phyloP scores from a whole-genome alignment of 1,140 invertebrate species.

The Bombus affinis region DNA sequence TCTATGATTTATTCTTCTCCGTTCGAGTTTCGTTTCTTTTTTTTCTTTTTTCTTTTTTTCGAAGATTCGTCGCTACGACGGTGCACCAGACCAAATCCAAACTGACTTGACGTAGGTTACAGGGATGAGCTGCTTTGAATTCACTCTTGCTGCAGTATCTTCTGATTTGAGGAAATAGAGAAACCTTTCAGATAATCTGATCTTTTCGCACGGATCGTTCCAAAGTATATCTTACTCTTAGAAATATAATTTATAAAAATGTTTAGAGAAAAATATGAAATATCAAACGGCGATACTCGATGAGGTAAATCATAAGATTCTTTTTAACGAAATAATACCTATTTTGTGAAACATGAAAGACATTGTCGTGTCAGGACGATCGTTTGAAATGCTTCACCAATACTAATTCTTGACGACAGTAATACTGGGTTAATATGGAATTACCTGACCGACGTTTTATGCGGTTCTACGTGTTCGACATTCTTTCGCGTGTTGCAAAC shows the following conservation, averaged over 20 bases:
- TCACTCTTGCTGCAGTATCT: slow-evolving; percentile 78
- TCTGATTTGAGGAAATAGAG: slow-evolving; percentile 77
- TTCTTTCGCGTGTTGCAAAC: slow-evolving; percentile 56
- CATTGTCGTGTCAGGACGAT: neutral
- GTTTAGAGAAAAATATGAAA: neutral
- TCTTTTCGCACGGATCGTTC: slow-evolving; percentile 55
- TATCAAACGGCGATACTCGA: neutral
- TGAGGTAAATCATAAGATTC: neutral
- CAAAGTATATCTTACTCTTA: slow-evolving; percentile 17
- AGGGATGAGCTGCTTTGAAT: slow-evolving; percentile 61
- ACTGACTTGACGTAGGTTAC: slow-evolving; percentile 53
- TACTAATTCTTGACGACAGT: neutral
- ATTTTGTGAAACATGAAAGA: neutral
- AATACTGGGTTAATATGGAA: slow-evolving; percentile 49
- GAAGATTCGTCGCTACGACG: slow-evolving; percentile 69
- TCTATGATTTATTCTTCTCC: neutral
- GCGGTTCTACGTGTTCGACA: slow-evolving; percentile 22
- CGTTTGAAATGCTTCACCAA: slow-evolving; percentile 30
- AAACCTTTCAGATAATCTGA: slow-evolving; percentile 69
- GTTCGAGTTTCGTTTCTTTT: slow-evolving; percentile 20
- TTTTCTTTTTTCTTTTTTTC: neutral
- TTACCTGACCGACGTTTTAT: slow-evolving; percentile 17
- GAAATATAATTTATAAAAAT: neutral
- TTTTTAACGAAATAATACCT: neutral
- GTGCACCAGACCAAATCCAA: slow-evolving; percentile 62